Conservation (phyloP, 1,140 invertebrate species). For the Penaeus vannamei region DNA sequence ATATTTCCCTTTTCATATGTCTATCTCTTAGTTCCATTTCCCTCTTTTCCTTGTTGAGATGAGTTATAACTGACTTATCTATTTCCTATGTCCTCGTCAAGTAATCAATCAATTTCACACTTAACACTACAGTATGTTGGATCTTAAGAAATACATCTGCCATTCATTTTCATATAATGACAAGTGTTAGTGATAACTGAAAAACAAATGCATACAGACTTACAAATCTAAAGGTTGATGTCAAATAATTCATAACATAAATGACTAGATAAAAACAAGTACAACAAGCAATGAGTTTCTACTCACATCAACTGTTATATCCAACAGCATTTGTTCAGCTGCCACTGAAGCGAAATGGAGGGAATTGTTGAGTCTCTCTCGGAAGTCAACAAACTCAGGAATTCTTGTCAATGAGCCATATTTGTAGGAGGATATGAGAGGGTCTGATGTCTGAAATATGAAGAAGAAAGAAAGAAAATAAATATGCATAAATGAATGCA, state of each 20-base stretch:
- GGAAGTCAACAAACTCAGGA: constrained; percentile 89
- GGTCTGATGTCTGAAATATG: constrained; percentile 84
- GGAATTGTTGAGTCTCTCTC: constrained; percentile 85
- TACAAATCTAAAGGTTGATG: no score
- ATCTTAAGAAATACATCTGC: no score
- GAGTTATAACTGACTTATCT: no score
- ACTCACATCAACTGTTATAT: constrained; percentile 77
- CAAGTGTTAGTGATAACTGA: no score
- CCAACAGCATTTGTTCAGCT: constrained; percentile 85
- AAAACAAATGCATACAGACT: no score
- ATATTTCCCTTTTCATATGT: no score
- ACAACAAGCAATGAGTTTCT: constrained; percentile 61
- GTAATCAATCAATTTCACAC: no score
- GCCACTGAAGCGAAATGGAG: constrained; percentile 84
- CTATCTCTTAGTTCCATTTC: no score
- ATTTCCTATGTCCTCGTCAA: no score
- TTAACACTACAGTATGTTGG: no score
- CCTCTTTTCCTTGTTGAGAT: no score
- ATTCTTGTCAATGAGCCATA: constrained; percentile 95
- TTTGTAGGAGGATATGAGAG: constrained; percentile 92
- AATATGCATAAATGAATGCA: neutral
- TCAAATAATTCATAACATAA: neutral
- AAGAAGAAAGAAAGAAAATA: neutral
- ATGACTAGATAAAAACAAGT: neutral
- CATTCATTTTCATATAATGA: no score